Conservation (phyloP, 1,140 invertebrate species). For the Drosophila bocki region DNA sequence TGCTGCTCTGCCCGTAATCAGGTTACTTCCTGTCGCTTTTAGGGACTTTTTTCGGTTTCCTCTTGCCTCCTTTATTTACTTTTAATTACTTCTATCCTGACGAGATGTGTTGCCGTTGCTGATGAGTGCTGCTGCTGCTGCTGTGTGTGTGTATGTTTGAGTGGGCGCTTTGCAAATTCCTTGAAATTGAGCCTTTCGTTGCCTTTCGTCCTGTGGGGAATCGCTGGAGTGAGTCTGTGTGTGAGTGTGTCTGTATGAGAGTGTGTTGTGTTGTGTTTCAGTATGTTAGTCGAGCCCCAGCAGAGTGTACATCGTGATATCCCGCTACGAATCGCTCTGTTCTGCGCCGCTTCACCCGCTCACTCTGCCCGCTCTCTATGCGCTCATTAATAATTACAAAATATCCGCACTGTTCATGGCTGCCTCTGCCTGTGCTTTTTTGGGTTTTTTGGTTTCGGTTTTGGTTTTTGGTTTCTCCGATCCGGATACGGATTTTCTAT, state of each 20-base stretch:
- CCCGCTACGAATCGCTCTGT: slow-evolving; percentile 60
- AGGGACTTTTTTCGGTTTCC: slow-evolving; percentile 26
- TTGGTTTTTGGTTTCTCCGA: slow-evolving; percentile 10
- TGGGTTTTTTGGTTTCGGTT: slow-evolving; percentile 7
- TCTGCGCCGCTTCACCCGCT: slow-evolving; percentile 22
- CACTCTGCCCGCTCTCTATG: slow-evolving; percentile 47
- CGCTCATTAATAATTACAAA: slow-evolving; percentile 62
- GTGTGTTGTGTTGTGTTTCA: slow-evolving; percentile 10
- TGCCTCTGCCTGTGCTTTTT: slow-evolving; percentile 29
- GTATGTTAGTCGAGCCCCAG: slow-evolving; percentile 54
- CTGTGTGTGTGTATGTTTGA: slow-evolving; percentile 16
- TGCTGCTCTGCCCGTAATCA: slow-evolving; percentile 46
- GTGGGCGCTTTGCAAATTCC: slow-evolving; percentile 57
- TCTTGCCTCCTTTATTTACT: slow-evolving; percentile 56
- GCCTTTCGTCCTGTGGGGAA: slow-evolving; percentile 60
- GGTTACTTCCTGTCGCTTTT: slow-evolving; percentile 31
- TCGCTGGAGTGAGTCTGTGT: slow-evolving; percentile 13
- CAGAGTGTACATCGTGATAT: slow-evolving; percentile 60
- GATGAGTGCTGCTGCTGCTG: slow-evolving; percentile 4
- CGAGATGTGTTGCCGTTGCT: slow-evolving; percentile 37
- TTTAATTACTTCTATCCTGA: slow-evolving; percentile 67
- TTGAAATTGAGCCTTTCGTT: slow-evolving; percentile 72
- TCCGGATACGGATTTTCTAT: slow-evolving; percentile 34
- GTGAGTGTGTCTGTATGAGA: slow-evolving; percentile 1
- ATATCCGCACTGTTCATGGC: slow-evolving; percentile 55